Evolutionary conservation across 2,797 vertebrate species (phyloP), one percentile per base, ranked within the genome.

Genomic region (Gastrophryne carolinensis): DNA sequence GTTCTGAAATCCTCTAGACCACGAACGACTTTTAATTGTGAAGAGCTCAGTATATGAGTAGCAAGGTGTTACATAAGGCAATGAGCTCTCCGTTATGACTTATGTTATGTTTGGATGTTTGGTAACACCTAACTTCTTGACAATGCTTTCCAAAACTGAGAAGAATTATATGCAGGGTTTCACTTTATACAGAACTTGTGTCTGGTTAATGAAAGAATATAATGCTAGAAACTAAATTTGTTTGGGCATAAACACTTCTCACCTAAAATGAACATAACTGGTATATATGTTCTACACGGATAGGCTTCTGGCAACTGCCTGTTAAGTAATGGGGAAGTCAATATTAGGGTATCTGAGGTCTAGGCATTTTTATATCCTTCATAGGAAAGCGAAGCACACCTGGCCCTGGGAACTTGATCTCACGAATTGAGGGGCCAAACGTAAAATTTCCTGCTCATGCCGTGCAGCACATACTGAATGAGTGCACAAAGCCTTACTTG

Each of bases 381-480:
- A 68, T 54, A 24, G 15, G 10, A 29, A 52, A 27, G 37, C 52
- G 57, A 69, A 35, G 44, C 56, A 52, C 66, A 69, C 66, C 66
- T 69, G 66, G 66, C 34, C 34, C 29, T 56, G 52, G 66, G 35
- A 69, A 69, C 52, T 41, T 69, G 66, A 69, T 69, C 62, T 50
- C 62, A 50, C 34, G 27, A 50, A 65, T 65, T 65, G 62, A 49
- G 30, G 41, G 27, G 8, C 66, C 57, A 69, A 69, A 56, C 34
- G 39, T 69, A 56, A 69, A n/a, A 69, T 69, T 69, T 69, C 52
- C 66, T 69, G 66, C 66, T 69, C 35, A 13, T 41, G 66, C 52
- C 29, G 23, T 71, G 47, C 49, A 41, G 53, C 54, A 21, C 30
- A n/a, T 19, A 57, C 35, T 29, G 32, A 57, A 56, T 69, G 50